Evolutionary conservation across 2,797 vertebrate genomes (phyloP).

Genomic region (Micropoecilia bifurca): DNA sequence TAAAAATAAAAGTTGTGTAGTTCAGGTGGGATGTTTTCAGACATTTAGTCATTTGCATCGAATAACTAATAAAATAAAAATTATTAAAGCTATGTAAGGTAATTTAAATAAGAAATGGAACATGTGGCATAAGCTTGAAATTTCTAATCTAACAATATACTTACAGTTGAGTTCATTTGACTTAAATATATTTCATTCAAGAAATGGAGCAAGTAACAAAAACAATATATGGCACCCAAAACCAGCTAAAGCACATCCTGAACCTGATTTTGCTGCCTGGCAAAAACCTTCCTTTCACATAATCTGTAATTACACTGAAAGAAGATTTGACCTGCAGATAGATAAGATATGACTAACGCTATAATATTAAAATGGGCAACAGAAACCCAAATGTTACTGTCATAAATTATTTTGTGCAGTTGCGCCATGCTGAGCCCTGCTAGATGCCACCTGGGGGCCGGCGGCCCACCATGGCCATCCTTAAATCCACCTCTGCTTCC

Average conservation of each 20-base stretch:
- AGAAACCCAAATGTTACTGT: slow-evolving; percentile 5
- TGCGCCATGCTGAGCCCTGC: slow-evolving; percentile 2
- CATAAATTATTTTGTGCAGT: slow-evolving; percentile 2
- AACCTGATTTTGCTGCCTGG: not conserved
- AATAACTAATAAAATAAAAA: not conserved
- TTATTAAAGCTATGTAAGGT: not conserved
- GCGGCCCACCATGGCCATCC: slow-evolving; percentile 2
- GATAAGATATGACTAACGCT: not conserved
- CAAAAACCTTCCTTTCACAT: not conserved
- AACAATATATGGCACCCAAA: not conserved
- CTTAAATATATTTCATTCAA: not conserved
- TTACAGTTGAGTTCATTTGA: not conserved
- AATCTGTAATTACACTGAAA: slow-evolving; percentile 1
- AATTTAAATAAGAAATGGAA: not conserved
- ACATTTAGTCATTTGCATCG: not conserved
- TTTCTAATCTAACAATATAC: not conserved
- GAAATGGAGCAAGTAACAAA: not conserved
- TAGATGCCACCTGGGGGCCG: slow-evolving; percentile 7
- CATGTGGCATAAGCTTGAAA: not conserved
- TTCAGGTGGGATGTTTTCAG: not conserved
- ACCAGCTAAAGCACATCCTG: not conserved
- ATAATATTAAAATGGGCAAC: slow-evolving; percentile 4
- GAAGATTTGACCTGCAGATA: slow-evolving; percentile 2
- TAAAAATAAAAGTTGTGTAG: not conserved
- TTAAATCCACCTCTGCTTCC: slow-evolving; percentile 29